phyloP scores from a whole-genome alignment of 92 coral and sea anemone genomes.

The Palythoa grandis region DNA sequence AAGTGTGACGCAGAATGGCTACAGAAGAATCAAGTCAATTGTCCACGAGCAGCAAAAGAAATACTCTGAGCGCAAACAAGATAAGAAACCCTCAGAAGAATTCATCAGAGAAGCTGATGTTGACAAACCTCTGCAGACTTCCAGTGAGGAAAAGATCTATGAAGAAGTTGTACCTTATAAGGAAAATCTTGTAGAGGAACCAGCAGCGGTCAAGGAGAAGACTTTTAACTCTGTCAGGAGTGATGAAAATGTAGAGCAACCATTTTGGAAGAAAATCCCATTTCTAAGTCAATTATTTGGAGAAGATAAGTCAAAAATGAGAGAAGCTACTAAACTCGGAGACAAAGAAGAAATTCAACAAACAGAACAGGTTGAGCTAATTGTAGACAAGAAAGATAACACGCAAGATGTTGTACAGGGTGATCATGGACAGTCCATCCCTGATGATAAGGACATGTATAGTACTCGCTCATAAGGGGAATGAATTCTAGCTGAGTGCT shows the following conservation, averaged over 20 bases:
- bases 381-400: slow-evolving; percentile 4
- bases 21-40: slow-evolving; percentile 60
- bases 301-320: slow-evolving; percentile 23
- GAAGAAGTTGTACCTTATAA: slow-evolving; percentile 56
- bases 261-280: slow-evolving; percentile 65
- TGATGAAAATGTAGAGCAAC: slow-evolving; percentile 32
- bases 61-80: slow-evolving; percentile 60
- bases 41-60: slow-evolving; percentile 55
- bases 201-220: slow-evolving; percentile 16
- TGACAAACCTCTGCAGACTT: slow-evolving; percentile 30
- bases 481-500: not conserved
- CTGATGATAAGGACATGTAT: slow-evolving; percentile 97
- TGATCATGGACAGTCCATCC: slow-evolving; percentile 90
- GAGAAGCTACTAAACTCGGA: slow-evolving; percentile 30
- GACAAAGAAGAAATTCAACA: slow-evolving; percentile 12
- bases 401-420: slow-evolving; percentile 57
- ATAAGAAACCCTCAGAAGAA: slow-evolving; percentile 25
- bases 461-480: slow-evolving; percentile 72
- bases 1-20: slow-evolving; percentile 61
- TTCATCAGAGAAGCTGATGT: slow-evolving; percentile 26
- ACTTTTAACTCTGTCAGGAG: slow-evolving; percentile 15
- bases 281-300: slow-evolving; percentile 53
- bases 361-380: not conserved
- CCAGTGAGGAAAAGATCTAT: slow-evolving; percentile 49
- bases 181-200: slow-evolving; percentile 24